Percentiles rank a stretch among this genome's conserved stretches.
Evolutionary conservation across 2,797 vertebrate genomes (phyloP).

Genomic region (Pyrocephalus nanus): DNA sequence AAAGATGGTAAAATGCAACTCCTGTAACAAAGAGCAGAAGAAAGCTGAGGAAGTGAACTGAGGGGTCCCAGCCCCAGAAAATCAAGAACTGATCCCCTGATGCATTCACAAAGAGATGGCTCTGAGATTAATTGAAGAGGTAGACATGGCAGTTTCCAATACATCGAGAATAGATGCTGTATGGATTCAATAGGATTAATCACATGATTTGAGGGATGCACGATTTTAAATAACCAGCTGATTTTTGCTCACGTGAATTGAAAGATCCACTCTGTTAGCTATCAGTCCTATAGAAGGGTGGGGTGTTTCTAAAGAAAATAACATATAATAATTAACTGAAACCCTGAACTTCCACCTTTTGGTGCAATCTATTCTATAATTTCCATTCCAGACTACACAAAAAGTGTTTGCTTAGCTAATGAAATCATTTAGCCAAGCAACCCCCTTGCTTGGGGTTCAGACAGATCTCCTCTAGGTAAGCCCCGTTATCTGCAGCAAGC

Average conservation of each 20-base stretch:
- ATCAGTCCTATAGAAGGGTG: neutral
- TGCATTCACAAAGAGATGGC: neutral
- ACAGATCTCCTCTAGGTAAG: neutral
- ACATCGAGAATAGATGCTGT: neutral
- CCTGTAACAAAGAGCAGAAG: neutral
- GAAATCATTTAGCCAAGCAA: slow-evolving; percentile 10
- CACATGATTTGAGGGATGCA: neutral
- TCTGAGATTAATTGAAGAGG: too few species aligned
- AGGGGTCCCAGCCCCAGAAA: neutral
- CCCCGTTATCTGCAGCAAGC: neutral
- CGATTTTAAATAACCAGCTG: neutral
- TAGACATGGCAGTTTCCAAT: neutral
- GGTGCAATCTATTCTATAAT: neutral
- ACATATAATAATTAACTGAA: neutral
- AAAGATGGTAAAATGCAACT: neutral
- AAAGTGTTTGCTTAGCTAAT: slow-evolving; percentile 32
- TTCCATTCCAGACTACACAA: slow-evolving; percentile 35
- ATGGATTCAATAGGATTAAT: neutral
- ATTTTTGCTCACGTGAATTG: neutral
- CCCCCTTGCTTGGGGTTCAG: neutral
- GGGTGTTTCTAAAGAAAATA: neutral
- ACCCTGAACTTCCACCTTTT: slow-evolving; percentile 9
- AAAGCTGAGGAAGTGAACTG: neutral
- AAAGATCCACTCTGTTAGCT: neutral
- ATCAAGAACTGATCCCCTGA: neutral